These are phyloP conservation scores for Ectropis crepuscularia DNA, from an alignment of 2,888 invertebrate species.

Conservation along the genomic window DNA sequence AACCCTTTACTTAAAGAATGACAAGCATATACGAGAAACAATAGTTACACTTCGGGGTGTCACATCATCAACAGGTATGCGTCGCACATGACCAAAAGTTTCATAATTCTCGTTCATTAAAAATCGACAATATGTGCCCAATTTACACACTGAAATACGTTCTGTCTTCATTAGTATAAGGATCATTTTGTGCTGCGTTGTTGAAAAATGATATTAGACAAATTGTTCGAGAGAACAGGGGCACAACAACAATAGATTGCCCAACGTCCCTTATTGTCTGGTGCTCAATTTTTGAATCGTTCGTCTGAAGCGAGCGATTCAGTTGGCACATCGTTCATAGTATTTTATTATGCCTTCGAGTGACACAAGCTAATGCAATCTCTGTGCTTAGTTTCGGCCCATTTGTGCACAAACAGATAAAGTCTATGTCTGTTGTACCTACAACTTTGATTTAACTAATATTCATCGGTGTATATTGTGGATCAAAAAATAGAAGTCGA, in stretches of 20 bases:
- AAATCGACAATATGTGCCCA: background rate
- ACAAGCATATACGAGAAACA: slow-evolving; percentile 1
- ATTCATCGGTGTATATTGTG: no score
- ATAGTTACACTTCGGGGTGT: background rate
- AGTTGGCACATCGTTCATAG: no score
- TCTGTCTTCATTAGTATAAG: background rate
- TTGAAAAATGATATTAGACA: slow-evolving; percentile 3
- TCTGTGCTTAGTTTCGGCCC: no score
- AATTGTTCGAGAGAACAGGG: slow-evolving; percentile 1
- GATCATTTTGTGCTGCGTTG: background rate
- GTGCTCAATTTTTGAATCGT: no score
- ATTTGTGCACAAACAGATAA: no score
- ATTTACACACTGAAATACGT: background rate
- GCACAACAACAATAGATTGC: slow-evolving; percentile 18
- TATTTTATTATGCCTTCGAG: no score
- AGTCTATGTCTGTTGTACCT: no score
- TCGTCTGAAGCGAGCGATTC: no score
- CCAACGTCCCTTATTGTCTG: slow-evolving; percentile 15
- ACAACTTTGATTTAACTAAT: no score
- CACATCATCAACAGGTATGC: background rate
- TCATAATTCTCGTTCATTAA: slow-evolving; percentile 1
- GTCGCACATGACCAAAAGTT: background rate
- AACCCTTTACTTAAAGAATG: background rate
- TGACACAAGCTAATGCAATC: no score
- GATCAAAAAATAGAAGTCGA: no score